Percentiles rank a stretch among this genome's conserved stretches.
These are phyloP conservation scores for Sterrhoptilus dennistouni DNA, from an alignment of 2,113 vertebrate species.

Conservation along the genomic window DNA sequence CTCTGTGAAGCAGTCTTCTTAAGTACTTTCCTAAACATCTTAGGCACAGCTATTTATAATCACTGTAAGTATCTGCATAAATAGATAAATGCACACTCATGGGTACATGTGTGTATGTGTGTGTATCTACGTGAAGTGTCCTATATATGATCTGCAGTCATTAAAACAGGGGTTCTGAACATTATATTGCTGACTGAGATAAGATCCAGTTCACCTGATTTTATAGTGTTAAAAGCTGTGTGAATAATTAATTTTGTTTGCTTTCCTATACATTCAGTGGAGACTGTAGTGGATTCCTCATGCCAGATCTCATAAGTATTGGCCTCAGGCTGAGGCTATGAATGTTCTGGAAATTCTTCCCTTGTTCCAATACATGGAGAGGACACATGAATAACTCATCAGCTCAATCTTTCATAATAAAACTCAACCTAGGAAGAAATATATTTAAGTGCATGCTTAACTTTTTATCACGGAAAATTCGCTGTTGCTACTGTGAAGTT, in stretches of 20 bases:
- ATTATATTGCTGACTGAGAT: neutral
- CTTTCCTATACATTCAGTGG: neutral
- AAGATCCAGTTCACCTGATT: neutral
- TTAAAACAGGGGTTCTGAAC: neutral
- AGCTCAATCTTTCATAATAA: neutral
- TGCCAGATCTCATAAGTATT: neutral
- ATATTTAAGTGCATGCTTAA: neutral
- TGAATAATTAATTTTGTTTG: neutral
- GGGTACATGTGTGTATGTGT: accelerated
- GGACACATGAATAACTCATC: neutral
- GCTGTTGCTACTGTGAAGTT: accelerated
- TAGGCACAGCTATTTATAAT: neutral
- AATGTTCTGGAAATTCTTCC: neutral
- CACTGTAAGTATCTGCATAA: neutral
- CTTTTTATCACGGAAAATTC: neutral
- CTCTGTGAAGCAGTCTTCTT: neutral
- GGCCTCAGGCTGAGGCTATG: neutral
- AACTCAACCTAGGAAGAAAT: neutral
- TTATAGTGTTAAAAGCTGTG: neutral
- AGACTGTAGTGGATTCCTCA: neutral
- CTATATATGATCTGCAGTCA: neutral
- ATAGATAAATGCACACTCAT: neutral
- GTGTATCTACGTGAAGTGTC: neutral
- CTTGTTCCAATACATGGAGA: neutral
- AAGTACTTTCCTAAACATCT: neutral